Evolutionary conservation across 53 echinoderm and acorn worm genomes (phyloP).

Genomic region (Luidia sarsii): DNA sequence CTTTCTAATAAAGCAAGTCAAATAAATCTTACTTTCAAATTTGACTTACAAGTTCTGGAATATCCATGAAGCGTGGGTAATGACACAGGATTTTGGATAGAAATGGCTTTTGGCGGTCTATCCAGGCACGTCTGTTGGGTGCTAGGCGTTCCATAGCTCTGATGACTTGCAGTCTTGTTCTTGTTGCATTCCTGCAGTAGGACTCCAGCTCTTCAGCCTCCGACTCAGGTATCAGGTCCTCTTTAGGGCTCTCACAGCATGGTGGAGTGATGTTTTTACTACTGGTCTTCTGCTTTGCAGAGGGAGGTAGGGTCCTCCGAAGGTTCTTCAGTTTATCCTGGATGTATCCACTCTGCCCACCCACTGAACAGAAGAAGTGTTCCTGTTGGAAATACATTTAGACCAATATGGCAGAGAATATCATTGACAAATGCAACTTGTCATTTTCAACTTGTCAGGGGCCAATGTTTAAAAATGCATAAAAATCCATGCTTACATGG

Average conservation of each 20-base stretch:
- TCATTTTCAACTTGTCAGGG: background rate
- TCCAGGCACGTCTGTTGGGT: constrained; percentile 21
- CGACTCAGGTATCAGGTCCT: background rate
- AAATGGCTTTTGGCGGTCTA: background rate
- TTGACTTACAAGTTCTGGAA: constrained; percentile 35
- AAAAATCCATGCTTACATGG: background rate
- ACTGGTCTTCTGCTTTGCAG: constrained; percentile 3
- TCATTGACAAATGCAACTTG: too few species aligned
- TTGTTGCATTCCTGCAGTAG: constrained; percentile 4
- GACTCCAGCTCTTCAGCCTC: constrained; percentile 31
- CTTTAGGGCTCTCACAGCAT: background rate
- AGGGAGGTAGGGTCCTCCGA: constrained; percentile 9
- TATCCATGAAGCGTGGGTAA: constrained; percentile 31
- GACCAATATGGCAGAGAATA: too few species aligned
- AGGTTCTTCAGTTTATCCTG: constrained; percentile 41
- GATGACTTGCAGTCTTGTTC: background rate
- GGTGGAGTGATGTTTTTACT: background rate
- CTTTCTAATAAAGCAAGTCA: too few species aligned
- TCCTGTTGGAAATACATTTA: constrained; percentile 1
- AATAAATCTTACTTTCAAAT: too few species aligned
- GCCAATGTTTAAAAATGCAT: background rate
- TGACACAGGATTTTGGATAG: background rate
- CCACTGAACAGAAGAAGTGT: constrained; percentile 21
- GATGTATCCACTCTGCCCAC: constrained; percentile 32
- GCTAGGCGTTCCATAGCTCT: constrained; percentile 6